A percentile compares a stretch with the other conserved stretches of the same genome.
phyloP scores from a whole-genome alignment of 2,113 vertebrate genomes.

The Acanthisitta chloris region DNA sequence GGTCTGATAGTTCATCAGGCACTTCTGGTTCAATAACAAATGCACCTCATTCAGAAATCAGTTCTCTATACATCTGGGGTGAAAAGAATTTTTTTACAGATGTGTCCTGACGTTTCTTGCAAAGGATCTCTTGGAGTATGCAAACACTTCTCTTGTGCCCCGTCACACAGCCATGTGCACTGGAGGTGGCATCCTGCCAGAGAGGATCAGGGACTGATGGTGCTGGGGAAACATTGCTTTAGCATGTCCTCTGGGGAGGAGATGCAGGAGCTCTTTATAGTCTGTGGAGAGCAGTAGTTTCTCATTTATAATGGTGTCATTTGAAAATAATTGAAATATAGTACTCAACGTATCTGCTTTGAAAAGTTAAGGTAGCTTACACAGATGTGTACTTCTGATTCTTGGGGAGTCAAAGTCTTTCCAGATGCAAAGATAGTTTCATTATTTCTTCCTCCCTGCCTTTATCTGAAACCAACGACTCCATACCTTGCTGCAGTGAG shows the following conservation, averaged over 20 bases:
- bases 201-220: background rate
- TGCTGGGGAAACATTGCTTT: background rate
- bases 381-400: background rate
- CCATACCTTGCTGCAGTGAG: background rate
- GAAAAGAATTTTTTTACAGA: background rate
- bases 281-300: background rate
- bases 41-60: background rate
- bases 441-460: background rate
- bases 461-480: background rate
- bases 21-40: background rate
- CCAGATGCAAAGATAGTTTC: background rate
- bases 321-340: background rate
- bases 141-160: background rate
- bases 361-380: background rate
- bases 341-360: background rate
- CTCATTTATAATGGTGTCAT: background rate
- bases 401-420: background rate
- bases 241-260: background rate
- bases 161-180: background rate
- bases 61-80: background rate
- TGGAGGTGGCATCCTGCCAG: background rate
- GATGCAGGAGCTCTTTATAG: background rate
- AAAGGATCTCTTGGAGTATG: background rate
- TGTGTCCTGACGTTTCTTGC: background rate
- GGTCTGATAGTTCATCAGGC: background rate